Base-by-base conservation (phyloP, 2,888 invertebrate species). In the Pseudococcus longispinus region DNA sequence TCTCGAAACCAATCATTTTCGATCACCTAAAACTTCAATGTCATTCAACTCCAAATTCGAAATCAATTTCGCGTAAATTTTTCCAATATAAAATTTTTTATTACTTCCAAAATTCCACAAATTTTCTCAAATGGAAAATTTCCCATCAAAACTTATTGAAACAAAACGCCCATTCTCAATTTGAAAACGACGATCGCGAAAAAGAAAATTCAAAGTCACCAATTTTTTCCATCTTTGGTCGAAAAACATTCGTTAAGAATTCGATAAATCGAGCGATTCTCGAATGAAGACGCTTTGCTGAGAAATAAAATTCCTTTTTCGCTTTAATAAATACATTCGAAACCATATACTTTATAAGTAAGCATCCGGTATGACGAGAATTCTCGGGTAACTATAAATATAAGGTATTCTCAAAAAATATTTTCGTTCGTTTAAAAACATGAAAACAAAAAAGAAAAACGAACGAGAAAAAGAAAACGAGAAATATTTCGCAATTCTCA, bases 401-500 rank as follows among this genome's bases (percentile, higher is more conserved):
- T 15, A 51, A 51, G 51, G 51, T 51, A 51, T 51, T 51, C n/a
- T 70, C 29, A 29, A 29, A 70, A 70, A 70, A 70, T 70, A 70
- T 70, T 70, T 70, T 70, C 70, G 15, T 70, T 70, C 29, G 70
- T 65, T 65, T 55, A 6, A n/a, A 55, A 65, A 60, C 60, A 60
- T 15, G 15, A 65, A 65, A 65, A 26, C 8, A 26, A 13, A 29
- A 29, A 70, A 70, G 29, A 29, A 70, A 23, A 70, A 70, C 29
- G 8, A 70, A 23, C 20, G 23, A 60, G 23, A 23, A 13, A 23
- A 60, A 60, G 15, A 60, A 20, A 60, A 60, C 6, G 6, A 60
- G 60, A 60, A 60, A 60, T 60, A 60, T 60, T 60, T 60, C 23
- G 20, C 13, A 60, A 60, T 60, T 60, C 23, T 60, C 23, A 60